Evolutionary conservation across 2,113 vertebrate species (phyloP).

Genomic region (Thermophis baileyi): DNA sequence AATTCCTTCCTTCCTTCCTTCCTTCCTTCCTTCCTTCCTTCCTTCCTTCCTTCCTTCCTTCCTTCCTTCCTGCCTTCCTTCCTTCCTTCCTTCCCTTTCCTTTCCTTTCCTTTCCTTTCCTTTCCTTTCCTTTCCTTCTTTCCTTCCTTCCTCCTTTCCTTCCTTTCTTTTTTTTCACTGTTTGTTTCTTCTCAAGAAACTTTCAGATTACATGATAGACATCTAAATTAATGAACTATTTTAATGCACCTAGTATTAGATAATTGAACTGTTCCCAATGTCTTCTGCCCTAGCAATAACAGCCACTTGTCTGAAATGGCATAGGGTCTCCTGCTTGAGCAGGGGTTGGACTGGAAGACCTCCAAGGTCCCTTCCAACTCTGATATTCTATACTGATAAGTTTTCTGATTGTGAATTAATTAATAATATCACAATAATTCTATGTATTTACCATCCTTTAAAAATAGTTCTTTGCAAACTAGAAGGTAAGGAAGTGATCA

Average conservation of each 20-base stretch:
- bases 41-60: too few species aligned
- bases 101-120: too few species aligned
- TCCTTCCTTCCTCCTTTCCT: too few species aligned
- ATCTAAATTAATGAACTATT: neutral
- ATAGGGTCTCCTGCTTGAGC: too few species aligned
- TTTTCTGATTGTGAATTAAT: neutral
- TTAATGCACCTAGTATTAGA: neutral
- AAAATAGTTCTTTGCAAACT: conserved; percentile 56
- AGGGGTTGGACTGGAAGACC: too few species aligned
- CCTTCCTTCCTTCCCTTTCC: too few species aligned
- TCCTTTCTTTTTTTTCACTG: neutral
- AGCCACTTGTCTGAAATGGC: too few species aligned
- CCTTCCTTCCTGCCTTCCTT: neutral
- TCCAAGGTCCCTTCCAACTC: too few species aligned
- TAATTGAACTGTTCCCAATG: neutral
- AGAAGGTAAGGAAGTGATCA: conserved; percentile 58
- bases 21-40: too few species aligned
- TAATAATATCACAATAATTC: neutral
- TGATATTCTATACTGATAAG: neutral
- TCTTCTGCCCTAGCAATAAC: neutral
- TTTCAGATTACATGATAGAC: neutral
- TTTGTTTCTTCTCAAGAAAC: neutral
- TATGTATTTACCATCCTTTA: neutral
- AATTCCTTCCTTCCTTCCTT: too few species aligned
- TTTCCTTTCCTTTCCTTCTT: neutral